Percentiles rank a stretch among this genome's conserved stretches.
phyloP scores from a whole-genome alignment of 2,888 invertebrate genomes.

The Leuctra nigra region DNA sequence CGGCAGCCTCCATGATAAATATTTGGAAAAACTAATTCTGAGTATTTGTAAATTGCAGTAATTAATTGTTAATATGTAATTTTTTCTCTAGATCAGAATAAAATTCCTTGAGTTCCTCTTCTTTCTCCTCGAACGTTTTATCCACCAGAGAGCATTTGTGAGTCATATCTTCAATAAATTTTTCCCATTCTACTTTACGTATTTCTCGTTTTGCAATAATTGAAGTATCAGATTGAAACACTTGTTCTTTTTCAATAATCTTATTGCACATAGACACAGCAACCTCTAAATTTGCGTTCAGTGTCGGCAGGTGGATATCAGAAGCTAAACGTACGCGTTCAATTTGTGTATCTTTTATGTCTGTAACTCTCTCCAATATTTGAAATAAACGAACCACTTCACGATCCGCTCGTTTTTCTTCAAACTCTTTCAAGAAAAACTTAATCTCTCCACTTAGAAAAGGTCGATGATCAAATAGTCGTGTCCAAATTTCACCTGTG shows the following conservation, averaged over 20 bases:
- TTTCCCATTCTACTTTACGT: slow-evolving; percentile 59
- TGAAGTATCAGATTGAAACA: slow-evolving; percentile 45
- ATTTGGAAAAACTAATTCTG: no score
- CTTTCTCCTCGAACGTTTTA: slow-evolving; percentile 68
- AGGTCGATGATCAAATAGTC: slow-evolving; percentile 81
- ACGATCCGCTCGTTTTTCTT: slow-evolving; percentile 69
- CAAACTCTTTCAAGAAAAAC: slow-evolving; percentile 76
- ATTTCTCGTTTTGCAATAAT: slow-evolving; percentile 45
- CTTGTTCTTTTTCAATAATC: slow-evolving; percentile 53
- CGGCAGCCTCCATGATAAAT: no score
- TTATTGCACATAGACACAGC: slow-evolving; percentile 55
- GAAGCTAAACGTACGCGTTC: slow-evolving; percentile 58
- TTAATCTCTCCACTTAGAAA: slow-evolving; percentile 82
- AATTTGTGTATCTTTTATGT: slow-evolving; percentile 67
- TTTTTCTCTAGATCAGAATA: slow-evolving; percentile 71
- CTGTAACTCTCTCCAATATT: slow-evolving; percentile 67
- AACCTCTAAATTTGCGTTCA: slow-evolving; percentile 58
- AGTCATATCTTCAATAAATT: slow-evolving; percentile 72
- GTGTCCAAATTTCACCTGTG: slow-evolving; percentile 72
- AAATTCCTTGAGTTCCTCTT: slow-evolving; percentile 65
- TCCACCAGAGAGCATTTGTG: slow-evolving; percentile 69
- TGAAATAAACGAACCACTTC: slow-evolving; percentile 75
- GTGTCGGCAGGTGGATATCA: slow-evolving; percentile 52
- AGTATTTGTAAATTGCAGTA: no score
- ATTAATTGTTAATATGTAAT: slow-evolving; percentile 45